phyloP scores from a whole-genome alignment of 2,888 invertebrate species.

The Amorpha juglandis region DNA sequence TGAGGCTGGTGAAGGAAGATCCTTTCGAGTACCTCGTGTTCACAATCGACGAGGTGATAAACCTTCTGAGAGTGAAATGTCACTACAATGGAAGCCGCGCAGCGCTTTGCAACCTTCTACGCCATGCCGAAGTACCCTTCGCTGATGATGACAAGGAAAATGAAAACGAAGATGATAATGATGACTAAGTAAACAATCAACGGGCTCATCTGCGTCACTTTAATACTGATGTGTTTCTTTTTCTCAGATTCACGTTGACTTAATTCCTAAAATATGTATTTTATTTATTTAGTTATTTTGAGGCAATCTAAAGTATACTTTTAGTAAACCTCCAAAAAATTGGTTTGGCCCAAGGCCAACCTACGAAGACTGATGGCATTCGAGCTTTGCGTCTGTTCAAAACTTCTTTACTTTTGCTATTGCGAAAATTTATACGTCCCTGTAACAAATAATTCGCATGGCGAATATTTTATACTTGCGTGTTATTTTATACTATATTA shows the following conservation, averaged over 20 bases:
- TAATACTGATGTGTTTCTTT: not conserved
- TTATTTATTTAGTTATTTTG: not conserved
- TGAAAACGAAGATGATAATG: not conserved
- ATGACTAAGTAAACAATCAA: not conserved
- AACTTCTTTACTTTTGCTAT: not conserved
- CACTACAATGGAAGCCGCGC: not conserved
- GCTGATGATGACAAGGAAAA: too few relatives aligned
- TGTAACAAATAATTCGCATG: not conserved
- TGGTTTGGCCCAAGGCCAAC: not conserved
- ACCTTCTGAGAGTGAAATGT: not conserved
- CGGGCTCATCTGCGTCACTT: not conserved
- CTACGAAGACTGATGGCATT: not conserved
- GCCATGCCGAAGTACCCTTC: not conserved
- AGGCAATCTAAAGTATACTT: conserved; percentile 7
- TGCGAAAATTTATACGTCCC: conserved; percentile 1
- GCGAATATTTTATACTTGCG: not conserved
- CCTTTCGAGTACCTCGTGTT: conserved; percentile 1
- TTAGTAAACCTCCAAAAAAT: not conserved
- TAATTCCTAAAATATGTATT: too few relatives aligned
- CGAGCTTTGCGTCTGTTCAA: not conserved
- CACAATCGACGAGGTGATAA: not conserved
- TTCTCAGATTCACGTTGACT: not conserved
- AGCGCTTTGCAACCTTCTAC: not conserved
- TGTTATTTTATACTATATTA: not conserved
- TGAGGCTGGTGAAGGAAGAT: not conserved